Evolutionary conservation across 2,113 vertebrate species (phyloP).

Genomic region (Dascyllus trimaculatus): DNA sequence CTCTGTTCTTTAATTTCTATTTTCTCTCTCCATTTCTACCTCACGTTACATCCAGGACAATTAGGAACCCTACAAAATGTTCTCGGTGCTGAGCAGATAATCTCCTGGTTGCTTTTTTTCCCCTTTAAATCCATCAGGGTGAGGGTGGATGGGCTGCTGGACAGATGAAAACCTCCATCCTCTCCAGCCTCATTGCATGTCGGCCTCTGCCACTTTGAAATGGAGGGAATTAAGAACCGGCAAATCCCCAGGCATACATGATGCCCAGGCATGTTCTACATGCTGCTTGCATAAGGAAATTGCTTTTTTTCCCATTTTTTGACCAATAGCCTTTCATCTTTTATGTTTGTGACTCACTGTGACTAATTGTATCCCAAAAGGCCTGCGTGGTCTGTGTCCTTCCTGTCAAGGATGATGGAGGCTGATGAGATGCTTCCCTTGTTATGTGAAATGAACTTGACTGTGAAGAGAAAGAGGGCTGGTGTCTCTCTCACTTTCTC

Average conservation of each 20-base stretch:
- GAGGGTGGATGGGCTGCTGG: not conserved
- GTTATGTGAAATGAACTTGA: conserved; percentile 17
- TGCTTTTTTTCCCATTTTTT: conserved; percentile 2
- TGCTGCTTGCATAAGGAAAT: conserved; percentile 65
- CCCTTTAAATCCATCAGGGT: conserved; percentile 34
- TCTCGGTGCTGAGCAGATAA: too few relatives aligned
- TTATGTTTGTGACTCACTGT: conserved; percentile 7
- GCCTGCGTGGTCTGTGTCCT: conserved; percentile 21
- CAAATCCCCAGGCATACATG: conserved; percentile 50
- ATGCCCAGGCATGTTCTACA: conserved; percentile 39
- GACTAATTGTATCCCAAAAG: conserved; percentile 34
- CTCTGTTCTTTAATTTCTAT: not conserved
- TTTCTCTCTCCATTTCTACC: not conserved
- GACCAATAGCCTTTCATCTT: conserved; percentile 39
- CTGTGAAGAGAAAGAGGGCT: not conserved
- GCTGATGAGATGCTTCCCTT: not conserved
- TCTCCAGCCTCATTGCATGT: conserved; percentile 42
- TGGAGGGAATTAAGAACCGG: conserved; percentile 54
- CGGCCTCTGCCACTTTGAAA: conserved; percentile 43
- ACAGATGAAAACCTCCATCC: conserved; percentile 46
- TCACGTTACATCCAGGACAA: not conserved
- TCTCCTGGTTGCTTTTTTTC: not conserved
- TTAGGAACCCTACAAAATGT: conserved; percentile 17
- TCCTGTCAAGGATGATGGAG: conserved; percentile 10
- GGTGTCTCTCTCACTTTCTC: not conserved